phyloP scores from a whole-genome alignment of 2,888 invertebrate genomes.

The Sarcophaga caerulescens region DNA sequence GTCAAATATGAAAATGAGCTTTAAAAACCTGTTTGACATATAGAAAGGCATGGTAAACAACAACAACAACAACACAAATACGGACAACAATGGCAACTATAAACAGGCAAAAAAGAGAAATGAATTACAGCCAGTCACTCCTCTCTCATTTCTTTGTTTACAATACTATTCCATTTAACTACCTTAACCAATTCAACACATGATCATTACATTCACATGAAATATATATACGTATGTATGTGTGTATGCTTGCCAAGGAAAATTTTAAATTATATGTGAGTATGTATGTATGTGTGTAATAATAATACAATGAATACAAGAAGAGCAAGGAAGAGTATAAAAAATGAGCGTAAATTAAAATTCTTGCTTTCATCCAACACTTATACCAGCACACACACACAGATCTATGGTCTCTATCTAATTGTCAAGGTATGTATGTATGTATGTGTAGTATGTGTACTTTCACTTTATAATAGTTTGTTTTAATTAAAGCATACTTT shows the following conservation, averaged over 20 bases:
- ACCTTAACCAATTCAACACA: background rate
- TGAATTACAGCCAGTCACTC: background rate
- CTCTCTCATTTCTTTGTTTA: background rate
- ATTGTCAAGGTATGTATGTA: background rate
- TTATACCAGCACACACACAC: background rate
- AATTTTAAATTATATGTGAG: background rate
- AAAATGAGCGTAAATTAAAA: background rate
- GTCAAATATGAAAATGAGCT: background rate
- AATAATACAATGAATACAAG: background rate
- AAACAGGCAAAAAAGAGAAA: too few relatives aligned
- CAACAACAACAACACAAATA: background rate
- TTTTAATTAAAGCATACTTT: conserved; percentile 40
- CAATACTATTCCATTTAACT: background rate
- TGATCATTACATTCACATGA: background rate
- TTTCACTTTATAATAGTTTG: conserved; percentile 22
- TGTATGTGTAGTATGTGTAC: background rate
- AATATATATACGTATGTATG: background rate
- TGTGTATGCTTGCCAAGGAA: background rate
- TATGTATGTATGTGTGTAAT: background rate
- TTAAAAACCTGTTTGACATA: background rate
- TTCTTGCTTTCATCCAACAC: too few relatives aligned
- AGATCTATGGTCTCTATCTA: background rate
- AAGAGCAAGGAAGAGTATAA: background rate
- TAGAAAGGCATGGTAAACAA: background rate
- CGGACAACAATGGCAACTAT: background rate